phyloP scores from a whole-genome alignment of 2,797 vertebrate genomes.

The Apogon hyalosoma region DNA sequence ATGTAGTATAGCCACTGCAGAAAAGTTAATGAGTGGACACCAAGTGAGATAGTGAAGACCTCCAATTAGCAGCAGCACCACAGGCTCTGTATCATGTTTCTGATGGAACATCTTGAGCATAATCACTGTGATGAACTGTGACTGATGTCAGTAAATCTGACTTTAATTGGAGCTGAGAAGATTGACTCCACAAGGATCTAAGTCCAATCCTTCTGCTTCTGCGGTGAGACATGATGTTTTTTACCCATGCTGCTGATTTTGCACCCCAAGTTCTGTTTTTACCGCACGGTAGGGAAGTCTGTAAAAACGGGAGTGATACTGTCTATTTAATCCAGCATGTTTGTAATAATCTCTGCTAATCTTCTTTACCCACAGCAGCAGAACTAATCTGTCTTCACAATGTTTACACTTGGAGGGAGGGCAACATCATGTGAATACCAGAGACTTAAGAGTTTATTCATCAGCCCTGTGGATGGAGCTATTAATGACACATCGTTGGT shows the following conservation, averaged over 20 bases:
- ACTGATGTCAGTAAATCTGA: slow-evolving; percentile 89
- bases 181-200: slow-evolving; percentile 79
- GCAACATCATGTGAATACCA: slow-evolving; percentile 50
- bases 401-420: slow-evolving; percentile 72
- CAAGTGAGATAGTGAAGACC: slow-evolving; percentile 53
- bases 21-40: slow-evolving; percentile 37
- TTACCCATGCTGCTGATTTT: slow-evolving; percentile 36
- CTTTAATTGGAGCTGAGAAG: slow-evolving; percentile 87
- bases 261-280: slow-evolving; percentile 45
- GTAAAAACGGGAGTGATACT: slow-evolving; percentile 60
- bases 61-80: slow-evolving; percentile 78
- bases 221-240: slow-evolving; percentile 39
- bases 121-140: slow-evolving; percentile 88
- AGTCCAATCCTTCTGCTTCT: slow-evolving; percentile 50
- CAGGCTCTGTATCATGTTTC: slow-evolving; percentile 86
- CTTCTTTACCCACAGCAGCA: slow-evolving; percentile 75
- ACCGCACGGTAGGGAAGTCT: slow-evolving; percentile 37
- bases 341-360: slow-evolving; percentile 82
- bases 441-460: slow-evolving; percentile 62
- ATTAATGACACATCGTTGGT: slow-evolving; percentile 55
- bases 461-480: slow-evolving; percentile 54
- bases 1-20: background rate
- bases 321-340: slow-evolving; percentile 76
- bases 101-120: slow-evolving; percentile 86
- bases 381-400: slow-evolving; percentile 76